phyloP scores from a whole-genome alignment of 2,113 vertebrate genomes.

The Archilochus colubris region DNA sequence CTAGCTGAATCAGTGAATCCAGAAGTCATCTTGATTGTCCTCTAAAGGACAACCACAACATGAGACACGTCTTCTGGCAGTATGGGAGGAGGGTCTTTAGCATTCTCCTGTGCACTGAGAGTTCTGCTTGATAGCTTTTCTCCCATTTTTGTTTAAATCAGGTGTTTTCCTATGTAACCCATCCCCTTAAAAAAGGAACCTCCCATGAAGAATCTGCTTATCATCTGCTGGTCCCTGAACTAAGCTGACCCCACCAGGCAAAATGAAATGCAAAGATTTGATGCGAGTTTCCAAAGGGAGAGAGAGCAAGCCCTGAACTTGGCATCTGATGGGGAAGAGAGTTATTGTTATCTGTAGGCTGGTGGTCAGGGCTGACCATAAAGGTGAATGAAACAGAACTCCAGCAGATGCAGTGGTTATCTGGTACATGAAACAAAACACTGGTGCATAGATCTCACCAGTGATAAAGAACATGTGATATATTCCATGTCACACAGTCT shows the following conservation, averaged over 20 bases:
- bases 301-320: not conserved
- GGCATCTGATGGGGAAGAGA: not conserved
- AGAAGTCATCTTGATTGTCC: not conserved
- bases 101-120: not conserved
- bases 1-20: not conserved
- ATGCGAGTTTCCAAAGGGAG: not conserved
- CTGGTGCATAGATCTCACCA: not conserved
- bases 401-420: not conserved
- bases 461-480: not conserved
- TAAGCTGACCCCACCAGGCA: not conserved
- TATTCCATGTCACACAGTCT: not conserved
- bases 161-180: not conserved
- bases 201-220: not conserved
- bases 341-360: not conserved
- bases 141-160: not conserved
- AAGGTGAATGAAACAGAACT: not conserved
- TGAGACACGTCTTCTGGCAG: not conserved
- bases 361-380: not conserved
- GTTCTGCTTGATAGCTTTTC: not conserved
- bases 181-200: not conserved
- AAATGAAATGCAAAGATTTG: not conserved
- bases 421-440: not conserved
- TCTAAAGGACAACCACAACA: not conserved
- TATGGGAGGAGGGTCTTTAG: not conserved
- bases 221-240: not conserved